Base-by-base conservation (phyloP, 2,888 invertebrate species). In the Cetonia aurata region DNA sequence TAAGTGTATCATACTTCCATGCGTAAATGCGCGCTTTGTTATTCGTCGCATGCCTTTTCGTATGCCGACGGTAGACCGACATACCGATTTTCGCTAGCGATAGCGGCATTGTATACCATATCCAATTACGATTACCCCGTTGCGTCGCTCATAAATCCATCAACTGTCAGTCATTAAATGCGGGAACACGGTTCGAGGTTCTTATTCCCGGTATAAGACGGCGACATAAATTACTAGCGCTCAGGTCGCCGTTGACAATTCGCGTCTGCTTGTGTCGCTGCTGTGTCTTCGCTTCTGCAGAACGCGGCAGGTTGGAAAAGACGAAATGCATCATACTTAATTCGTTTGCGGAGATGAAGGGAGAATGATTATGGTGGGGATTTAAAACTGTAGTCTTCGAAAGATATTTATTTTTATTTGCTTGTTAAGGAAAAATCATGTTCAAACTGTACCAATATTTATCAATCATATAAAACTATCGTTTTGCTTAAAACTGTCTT, bases 121-220 rank as follows among this genome's bases (percentile, higher is more conserved):
- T 78, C 77, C 77, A 78, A 78, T 78, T 78, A 78, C 77, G 75
- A 78, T 78, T 78, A 78, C 77, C 73, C 72, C 70, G 69, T 72
- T 69, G 68, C 71, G 69, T 69, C 71, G 75, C 60, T 74, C 75
- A 75, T 78, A 78, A 77, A 77, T 78, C 77, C 75, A 75, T 72
- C 70, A 72, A 71, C 73, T 74, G 76, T 76, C 74, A 76, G 74
- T 77, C 76, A 78, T 78, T 78, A 78, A 76, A 76, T 71, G 67
- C 71, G 56, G 59, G 68, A 69, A 73, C 71, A 74, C 69, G 72
- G 37, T 65, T 37, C 67, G 33, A 60, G 66, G 67, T 67, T 71
- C 67, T 71, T 71, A 71, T 71, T 71, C 71, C 50, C 33, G 56
- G 71, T 71, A 37, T 37, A 67, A 67, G 60, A 67, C 71, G 67